Conservation (phyloP, 1,140 invertebrate genomes). For the Conopomorpha cramerella region DNA sequence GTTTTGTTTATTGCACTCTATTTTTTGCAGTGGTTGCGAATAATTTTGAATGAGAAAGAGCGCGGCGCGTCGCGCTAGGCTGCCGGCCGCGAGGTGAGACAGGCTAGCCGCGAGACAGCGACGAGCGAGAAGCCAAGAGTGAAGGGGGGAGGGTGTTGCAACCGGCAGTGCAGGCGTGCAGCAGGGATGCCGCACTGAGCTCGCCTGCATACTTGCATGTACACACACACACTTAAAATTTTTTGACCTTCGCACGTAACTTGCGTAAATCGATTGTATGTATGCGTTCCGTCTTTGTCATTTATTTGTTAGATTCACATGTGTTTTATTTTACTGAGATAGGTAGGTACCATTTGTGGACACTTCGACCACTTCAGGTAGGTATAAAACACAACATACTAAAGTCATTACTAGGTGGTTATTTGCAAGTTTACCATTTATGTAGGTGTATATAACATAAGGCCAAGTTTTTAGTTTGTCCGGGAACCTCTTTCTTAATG, state of each 20-base stretch:
- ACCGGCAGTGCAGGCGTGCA: conserved; percentile 56
- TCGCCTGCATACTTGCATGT: conserved; percentile 55
- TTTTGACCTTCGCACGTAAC: conserved; percentile 55
- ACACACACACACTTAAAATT: conserved; percentile 49
- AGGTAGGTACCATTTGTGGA: too few relatives aligned
- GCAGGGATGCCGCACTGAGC: conserved; percentile 58
- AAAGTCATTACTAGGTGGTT: too few relatives aligned
- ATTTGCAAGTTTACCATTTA: too few relatives aligned
- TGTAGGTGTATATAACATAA: too few relatives aligned
- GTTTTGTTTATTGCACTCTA: conserved; percentile 55
- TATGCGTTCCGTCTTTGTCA: conserved; percentile 39
- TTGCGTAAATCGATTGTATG: conserved; percentile 45
- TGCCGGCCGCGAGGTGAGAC: conserved; percentile 56
- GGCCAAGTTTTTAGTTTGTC: too few relatives aligned
- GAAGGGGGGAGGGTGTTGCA: conserved; percentile 55
- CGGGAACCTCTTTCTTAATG: too few relatives aligned
- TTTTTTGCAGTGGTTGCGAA: conserved; percentile 58
- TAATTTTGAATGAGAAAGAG: conserved; percentile 60
- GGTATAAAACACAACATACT: too few relatives aligned
- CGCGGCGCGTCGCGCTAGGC: conserved; percentile 60
- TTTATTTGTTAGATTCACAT: conserved; percentile 11
- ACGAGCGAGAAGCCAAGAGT: conserved; percentile 54
- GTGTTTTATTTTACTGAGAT: conserved; percentile 1
- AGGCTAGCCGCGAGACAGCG: conserved; percentile 56
- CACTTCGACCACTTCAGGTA: too few relatives aligned